These are phyloP conservation scores for Ramphastos sulfuratus DNA, from an alignment of 2,113 vertebrate genomes.

Conservation along the genomic window DNA sequence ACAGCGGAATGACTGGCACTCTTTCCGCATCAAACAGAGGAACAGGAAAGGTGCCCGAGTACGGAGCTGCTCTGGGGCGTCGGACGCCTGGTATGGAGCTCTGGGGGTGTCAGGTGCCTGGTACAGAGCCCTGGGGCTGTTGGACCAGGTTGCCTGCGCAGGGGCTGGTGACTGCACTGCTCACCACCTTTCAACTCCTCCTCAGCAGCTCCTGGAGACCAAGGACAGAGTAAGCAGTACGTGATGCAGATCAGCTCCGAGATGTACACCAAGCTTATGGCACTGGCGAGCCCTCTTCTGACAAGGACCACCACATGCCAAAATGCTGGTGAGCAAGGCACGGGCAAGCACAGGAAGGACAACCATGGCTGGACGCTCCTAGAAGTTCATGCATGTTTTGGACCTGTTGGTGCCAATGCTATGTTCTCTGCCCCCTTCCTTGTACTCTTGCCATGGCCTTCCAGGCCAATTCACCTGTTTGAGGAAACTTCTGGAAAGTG, in stretches of 20 bases:
- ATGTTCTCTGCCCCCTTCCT: not conserved
- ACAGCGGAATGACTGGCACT: not conserved
- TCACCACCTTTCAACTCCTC: not conserved
- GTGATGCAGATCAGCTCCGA: not conserved
- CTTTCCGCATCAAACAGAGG: not conserved
- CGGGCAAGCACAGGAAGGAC: not conserved
- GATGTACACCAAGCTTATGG: not conserved
- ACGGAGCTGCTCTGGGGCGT: not conserved
- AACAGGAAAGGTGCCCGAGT: no score
- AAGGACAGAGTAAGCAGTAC: accelerated
- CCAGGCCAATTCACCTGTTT: not conserved
- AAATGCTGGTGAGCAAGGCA: not conserved
- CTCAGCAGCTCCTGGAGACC: accelerated
- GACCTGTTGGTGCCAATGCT: not conserved
- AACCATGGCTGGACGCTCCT: not conserved
- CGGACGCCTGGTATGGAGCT: not conserved
- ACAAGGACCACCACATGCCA: accelerated
- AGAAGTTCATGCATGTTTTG: not conserved
- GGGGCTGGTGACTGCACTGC: not conserved
- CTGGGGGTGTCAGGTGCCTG: not conserved
- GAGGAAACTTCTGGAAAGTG: slow-evolving; percentile 32
- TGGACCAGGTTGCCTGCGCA: not conserved
- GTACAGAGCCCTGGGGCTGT: not conserved
- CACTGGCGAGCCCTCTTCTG: not conserved
- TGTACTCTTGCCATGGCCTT: accelerated